Conservation (phyloP, 2,797 vertebrate genomes). For the Mormyrus hasselquistii region DNA sequence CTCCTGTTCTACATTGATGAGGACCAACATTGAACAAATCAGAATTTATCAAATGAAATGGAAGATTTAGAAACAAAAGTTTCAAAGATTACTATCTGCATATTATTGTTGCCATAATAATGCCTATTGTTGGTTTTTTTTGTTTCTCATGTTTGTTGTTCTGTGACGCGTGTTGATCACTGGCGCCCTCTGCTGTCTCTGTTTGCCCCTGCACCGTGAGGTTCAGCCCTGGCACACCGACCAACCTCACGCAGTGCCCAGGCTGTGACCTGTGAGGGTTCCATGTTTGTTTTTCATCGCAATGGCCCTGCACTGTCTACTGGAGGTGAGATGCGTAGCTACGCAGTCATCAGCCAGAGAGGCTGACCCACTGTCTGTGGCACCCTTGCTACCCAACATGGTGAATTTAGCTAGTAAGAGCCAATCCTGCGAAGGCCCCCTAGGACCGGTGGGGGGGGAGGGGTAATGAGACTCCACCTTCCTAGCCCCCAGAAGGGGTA, state of each 20-base stretch:
- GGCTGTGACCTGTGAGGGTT: constrained; percentile 1
- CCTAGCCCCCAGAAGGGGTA: background rate
- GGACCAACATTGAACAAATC: constrained; percentile 37
- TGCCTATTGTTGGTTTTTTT: background rate
- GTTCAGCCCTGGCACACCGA: background rate
- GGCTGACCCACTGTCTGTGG: background rate
- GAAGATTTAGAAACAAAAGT: background rate
- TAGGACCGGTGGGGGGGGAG: background rate
- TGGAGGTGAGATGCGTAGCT: background rate
- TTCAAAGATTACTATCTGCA: constrained; percentile 19
- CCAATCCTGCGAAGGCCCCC: background rate
- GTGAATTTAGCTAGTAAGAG: background rate
- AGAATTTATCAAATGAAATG: constrained; percentile 20
- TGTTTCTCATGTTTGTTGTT: background rate
- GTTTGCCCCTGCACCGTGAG: background rate
- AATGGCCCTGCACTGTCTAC: background rate
- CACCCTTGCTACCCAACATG: background rate
- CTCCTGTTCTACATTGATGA: background rate
- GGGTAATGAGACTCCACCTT: background rate
- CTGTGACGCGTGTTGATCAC: background rate
- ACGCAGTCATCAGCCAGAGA: background rate
- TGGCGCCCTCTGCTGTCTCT: constrained; percentile 25
- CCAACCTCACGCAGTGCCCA: background rate
- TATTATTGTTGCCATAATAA: background rate
- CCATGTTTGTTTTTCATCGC: background rate